Evolutionary conservation across 2,113 vertebrate species (phyloP), one percentile per base, ranked within the genome.

Genomic region (Pomatorhinus ruficollis): DNA sequence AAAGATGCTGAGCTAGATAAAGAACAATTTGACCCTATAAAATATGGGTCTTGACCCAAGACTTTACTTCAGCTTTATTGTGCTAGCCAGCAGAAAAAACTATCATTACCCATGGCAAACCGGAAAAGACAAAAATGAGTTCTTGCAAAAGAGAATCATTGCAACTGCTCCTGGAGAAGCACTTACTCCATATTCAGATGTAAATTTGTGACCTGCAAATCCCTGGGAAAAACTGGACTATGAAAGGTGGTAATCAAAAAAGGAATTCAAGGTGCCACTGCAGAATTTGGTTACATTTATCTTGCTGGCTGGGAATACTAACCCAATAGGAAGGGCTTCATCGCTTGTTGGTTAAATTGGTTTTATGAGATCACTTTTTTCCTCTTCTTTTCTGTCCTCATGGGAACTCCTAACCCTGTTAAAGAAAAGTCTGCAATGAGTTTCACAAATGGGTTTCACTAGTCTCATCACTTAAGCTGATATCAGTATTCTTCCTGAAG

Each of bases 1-100:
- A 82, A 75, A 97, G 95, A 96, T 94, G 57, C 50, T 87, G 49
- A 77, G 80, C 28, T 86, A 83, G 93, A 95, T 91, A 97, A 96
- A 92, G 89, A 90, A 74, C 42, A 60, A 74, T 78, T 79, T 93
- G 63, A 89, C 69, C 45, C 40, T 42, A 57, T 78, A 56, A 93
- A 94, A 60, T 71, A 79, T 10, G 50, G 40, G 69, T 83, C 72
- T 72, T 89, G 78, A 89, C 66, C 40, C 69, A 61, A 63, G 23
- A 35, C 49, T 86, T 39, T 40, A 47, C 35, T 90, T 69, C 75
- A 88, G 24, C 22, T 86, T 80, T 68, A 35, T 44, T 72, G 23
- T 61, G n/a, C 52, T 71, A 64, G 21, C 31, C 70, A 88, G 49
- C 15, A 87, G 31, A 53, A 90, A 60, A 88, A 89, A 18, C 2